Evolutionary conservation across 2,113 vertebrate species (phyloP), one percentile per base, ranked within the genome.

Genomic region (Ammodytes marinus): DNA sequence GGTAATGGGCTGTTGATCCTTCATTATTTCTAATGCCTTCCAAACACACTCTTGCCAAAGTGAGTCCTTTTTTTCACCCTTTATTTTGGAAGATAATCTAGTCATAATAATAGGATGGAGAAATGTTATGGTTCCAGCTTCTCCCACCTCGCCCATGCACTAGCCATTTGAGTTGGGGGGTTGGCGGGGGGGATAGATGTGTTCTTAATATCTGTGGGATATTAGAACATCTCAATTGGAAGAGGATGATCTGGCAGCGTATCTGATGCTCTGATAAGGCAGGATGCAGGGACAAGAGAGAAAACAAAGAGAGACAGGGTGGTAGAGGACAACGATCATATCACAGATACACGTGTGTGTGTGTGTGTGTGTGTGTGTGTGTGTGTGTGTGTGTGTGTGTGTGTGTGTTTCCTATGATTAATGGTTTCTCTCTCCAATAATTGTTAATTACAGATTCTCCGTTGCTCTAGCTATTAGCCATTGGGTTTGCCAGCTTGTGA

Each of bases 221-320:
- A 87, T 93, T 90, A 86, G 50, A 84, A 88, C 91, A 90, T 90
- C 71, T 91, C 84, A 84, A 84, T 27, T 27, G 71, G 82, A 77
- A 86, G 74, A 80, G 57, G 72, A 82, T 74, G 76, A 86, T 90
- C 87, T 89, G 73, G 37, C 74, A 77, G 77, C 57, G 83, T 82
- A 84, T 86, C 76, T 86, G 74, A 81, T 87, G 60, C 72, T 78
- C 58, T 71, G 82, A 88, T 89, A 86, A 87, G 53, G 66, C 71
- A 60, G 73, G 54, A 77, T 74, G 58, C 17, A 52, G 63, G 75
- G 74, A 59, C 40, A 61, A 67, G 61, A 75, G 68, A 75, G 58
- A 58, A 15, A 75, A 79, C 7, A 46, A 63, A 66, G 46, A 76
- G 43, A 60, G 45, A 53, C 47, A 78, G 17, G 35, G 65, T 86